phyloP scores from a whole-genome alignment of 2,888 invertebrate species.

The Phortica magna region DNA sequence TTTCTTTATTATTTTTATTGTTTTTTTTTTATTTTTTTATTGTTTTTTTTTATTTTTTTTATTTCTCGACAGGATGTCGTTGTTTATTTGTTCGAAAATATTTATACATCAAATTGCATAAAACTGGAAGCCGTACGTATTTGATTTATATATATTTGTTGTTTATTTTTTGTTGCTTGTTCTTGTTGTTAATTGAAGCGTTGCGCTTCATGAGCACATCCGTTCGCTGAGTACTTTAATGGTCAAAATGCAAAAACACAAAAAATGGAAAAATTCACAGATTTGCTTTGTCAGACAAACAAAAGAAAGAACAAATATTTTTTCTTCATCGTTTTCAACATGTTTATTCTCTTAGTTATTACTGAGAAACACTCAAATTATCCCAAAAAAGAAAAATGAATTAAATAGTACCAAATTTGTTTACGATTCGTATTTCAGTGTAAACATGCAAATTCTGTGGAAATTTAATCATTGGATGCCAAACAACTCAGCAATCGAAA shows the following conservation, averaged over 20 bases:
- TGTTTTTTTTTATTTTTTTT: neutral
- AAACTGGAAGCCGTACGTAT: neutral
- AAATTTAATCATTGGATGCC: neutral
- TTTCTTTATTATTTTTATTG: neutral
- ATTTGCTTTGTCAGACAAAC: too few relatives aligned
- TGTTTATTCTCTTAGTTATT: too few relatives aligned
- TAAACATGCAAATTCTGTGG: neutral
- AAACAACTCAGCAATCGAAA: neutral
- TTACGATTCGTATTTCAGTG: neutral
- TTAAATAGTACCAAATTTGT: neutral
- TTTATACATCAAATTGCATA: neutral
- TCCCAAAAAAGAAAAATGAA: too few relatives aligned
- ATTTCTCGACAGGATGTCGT: neutral
- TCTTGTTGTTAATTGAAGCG: neutral
- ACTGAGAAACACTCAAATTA: too few relatives aligned
- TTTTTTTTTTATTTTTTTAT: neutral
- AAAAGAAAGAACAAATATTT: too few relatives aligned
- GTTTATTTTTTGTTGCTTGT: neutral
- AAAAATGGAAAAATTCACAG: too few relatives aligned
- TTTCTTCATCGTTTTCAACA: too few relatives aligned
- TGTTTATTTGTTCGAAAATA: neutral
- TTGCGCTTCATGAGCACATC: neutral
- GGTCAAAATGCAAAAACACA: too few relatives aligned
- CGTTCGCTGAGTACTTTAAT: slow-evolving; percentile 16
- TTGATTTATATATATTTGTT: neutral